Percentiles rank a stretch among this genome's conserved stretches.
These are phyloP conservation scores for Brachyhypopomus gauderio DNA, from an alignment of 2,113 vertebrate species.

Conservation along the genomic window DNA sequence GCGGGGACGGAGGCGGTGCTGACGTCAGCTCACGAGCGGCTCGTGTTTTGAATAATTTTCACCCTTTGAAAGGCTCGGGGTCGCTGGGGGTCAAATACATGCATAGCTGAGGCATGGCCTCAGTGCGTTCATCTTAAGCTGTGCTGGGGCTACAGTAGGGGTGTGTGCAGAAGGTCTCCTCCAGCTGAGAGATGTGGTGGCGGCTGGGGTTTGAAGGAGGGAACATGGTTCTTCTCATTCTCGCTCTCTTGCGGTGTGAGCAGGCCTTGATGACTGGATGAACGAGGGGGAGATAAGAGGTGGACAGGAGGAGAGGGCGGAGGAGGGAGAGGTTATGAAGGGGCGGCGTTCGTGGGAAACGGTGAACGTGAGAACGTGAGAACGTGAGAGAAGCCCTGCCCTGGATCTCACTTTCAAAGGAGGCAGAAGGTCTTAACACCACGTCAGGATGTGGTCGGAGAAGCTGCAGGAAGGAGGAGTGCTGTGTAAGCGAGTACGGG, in stretches of 20 bases:
- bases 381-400: slow-evolving; percentile 16
- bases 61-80: slow-evolving; percentile 4
- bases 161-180: neutral
- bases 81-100: slow-evolving; percentile 18
- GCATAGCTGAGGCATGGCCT: neutral
- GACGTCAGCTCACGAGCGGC: slow-evolving; percentile 39
- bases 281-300: slow-evolving; percentile 11
- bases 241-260: slow-evolving; percentile 1
- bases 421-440: slow-evolving; percentile 13
- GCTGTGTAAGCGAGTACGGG: neutral
- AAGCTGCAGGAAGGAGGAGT: neutral
- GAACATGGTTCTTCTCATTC: neutral
- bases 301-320: slow-evolving; percentile 20
- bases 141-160: neutral
- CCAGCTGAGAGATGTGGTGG: slow-evolving; percentile 9
- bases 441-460: slow-evolving; percentile 1
- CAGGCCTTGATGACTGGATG: slow-evolving; percentile 33
- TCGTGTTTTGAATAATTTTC: slow-evolving; percentile 35
- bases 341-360: slow-evolving; percentile 10
- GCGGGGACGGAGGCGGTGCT: neutral
- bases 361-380: neutral
- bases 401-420: slow-evolving; percentile 6
- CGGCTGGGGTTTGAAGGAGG: neutral
- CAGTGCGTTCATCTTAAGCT: neutral
- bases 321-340: slow-evolving; percentile 9